Evolutionary conservation across 2,113 vertebrate genomes (phyloP), one percentile per base, ranked within the genome.

Genomic region (Sporophila hypoxantha): DNA sequence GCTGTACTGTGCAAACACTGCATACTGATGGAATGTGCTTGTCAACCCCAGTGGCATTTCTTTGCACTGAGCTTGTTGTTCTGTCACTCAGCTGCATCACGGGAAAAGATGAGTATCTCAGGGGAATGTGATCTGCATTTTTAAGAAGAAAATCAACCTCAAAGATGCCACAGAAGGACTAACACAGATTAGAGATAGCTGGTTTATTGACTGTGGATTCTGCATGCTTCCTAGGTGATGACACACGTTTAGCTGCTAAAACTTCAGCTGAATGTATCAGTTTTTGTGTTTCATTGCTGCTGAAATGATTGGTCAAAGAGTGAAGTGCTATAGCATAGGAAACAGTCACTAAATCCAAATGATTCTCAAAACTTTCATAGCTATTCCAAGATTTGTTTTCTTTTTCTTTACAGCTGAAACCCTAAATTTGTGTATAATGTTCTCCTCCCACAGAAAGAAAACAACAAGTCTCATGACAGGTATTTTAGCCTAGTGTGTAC

Each of bases 21-120:
- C 96, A 96, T 96, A 91, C 91, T 95, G 95, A 96, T 96, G 93
- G 90, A 90, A 91, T 95, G 94, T 93, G 74, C 96, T 96, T 96
- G 95, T 97, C 96, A 97, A 95, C 89, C 95, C 87, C 93, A 95
- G 93, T 94, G 95, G 90, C 92, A 87, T 95, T 96, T 96, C 85
- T 86, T 77, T 92, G 92, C 92, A 66, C 84, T 89, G 68, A 95
- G 90, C 95, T 96, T 94, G 92, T 95, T 95, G 96, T 96, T 95
- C 95, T 96, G 96, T 95, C 95, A 96, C 85, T 89, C 78, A 88
- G 75, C 37, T 91, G 96, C 95, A 96, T 73, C 94, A 85, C 69
- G 95, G 95, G 96, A 96, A 94, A 96, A 96, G 95, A 97, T 96
- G 88, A 92, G 84, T 82, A 96, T 96, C 96, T 96, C 91, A n/a